phyloP scores from a whole-genome alignment of 2,797 vertebrate genomes.

The Prionace glauca region DNA sequence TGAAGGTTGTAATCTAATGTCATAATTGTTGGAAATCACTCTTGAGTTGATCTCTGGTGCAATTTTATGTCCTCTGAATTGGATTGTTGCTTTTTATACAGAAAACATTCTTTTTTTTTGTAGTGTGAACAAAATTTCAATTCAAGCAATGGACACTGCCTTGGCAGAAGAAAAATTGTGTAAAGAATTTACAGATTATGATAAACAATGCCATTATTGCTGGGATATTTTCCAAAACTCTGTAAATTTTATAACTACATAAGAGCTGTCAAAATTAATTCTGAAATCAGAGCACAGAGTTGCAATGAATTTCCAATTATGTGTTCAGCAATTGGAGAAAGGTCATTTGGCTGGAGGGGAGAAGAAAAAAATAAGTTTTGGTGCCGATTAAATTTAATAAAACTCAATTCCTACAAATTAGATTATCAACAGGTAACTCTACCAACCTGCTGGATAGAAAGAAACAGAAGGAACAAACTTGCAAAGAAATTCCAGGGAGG shows the following conservation, averaged over 20 bases:
- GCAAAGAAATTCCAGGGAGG: no score
- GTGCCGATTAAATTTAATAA: background rate
- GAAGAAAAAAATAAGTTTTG: background rate
- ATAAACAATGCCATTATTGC: background rate
- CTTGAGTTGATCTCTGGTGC: background rate
- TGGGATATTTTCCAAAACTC: background rate
- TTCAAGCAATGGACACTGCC: background rate
- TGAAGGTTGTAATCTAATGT: background rate
- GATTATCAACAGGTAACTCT: background rate
- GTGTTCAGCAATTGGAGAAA: background rate
- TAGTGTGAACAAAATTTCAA: background rate
- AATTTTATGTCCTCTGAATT: background rate
- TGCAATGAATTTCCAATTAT: background rate
- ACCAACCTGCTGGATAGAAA: background rate
- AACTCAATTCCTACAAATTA: background rate
- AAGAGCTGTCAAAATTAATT: background rate
- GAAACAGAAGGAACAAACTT: no score
- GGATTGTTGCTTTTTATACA: background rate
- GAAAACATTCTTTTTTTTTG: background rate
- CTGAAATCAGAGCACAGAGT: background rate
- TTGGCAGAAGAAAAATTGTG: background rate
- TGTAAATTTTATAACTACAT: background rate
- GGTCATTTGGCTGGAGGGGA: background rate
- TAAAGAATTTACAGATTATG: background rate
- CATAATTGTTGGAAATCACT: background rate